Evolutionary conservation across 2,888 invertebrate genomes (phyloP).

Genomic region (Callimorpha dominula): DNA sequence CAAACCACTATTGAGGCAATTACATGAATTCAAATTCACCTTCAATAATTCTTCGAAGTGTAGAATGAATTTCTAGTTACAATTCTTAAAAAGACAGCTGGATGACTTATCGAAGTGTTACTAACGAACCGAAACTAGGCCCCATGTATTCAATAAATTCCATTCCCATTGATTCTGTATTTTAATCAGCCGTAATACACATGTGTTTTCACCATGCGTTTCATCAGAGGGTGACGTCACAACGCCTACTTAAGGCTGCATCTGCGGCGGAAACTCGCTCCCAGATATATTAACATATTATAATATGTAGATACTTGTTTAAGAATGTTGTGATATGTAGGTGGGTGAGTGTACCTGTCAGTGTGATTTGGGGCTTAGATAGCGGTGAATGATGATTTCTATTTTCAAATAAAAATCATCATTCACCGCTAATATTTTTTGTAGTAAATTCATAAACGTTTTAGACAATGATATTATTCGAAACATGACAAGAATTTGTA

Average conservation of each 20-base stretch:
- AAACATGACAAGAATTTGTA: not conserved
- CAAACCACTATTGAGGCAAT: not conserved
- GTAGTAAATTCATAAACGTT: not conserved
- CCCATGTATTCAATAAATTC: constrained; percentile 13
- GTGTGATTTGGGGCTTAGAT: constrained; percentile 20
- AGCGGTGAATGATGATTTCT: constrained; percentile 17
- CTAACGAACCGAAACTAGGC: constrained; percentile 12
- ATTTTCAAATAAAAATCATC: too few relatives aligned
- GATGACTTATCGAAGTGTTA: constrained; percentile 1
- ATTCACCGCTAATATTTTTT: not conserved
- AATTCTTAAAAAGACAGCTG: constrained; percentile 3
- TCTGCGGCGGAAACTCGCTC: constrained; percentile 37
- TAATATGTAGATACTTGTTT: constrained; percentile 5
- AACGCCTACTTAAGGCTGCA: constrained; percentile 27
- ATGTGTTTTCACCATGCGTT: constrained; percentile 40
- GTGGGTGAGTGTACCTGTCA: constrained; percentile 21
- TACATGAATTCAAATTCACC: not conserved
- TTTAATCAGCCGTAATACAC: constrained; percentile 32
- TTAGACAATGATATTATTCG: not conserved
- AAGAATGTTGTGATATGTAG: constrained; percentile 18
- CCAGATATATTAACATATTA: constrained; percentile 28
- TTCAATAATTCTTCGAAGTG: constrained; percentile 27
- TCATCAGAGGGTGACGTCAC: constrained; percentile 45
- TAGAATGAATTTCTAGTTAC: constrained; percentile 1
- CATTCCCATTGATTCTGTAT: constrained; percentile 18